Conservation (phyloP, 64 coral and sea anemone species). For the Anthopleura sola region DNA sequence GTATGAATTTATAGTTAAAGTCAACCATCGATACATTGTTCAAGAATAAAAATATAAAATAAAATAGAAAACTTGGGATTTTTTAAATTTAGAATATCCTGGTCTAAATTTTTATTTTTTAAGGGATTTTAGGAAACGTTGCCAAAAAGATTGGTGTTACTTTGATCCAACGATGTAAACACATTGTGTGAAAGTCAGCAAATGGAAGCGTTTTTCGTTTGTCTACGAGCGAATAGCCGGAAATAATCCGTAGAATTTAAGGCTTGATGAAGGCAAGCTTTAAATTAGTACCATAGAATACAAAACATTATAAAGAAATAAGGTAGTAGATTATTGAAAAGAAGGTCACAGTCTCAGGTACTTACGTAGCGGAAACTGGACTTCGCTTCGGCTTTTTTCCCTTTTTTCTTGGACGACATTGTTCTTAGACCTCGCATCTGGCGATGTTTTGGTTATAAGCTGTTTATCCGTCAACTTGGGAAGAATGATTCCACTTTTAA, state of each 20-base stretch:
- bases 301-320: not conserved
- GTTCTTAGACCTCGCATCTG: not conserved
- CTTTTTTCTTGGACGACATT: not conserved
- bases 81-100: too few relatives aligned
- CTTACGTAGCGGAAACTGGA: not conserved
- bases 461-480: not conserved
- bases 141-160: not conserved
- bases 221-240: not conserved
- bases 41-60: too few relatives aligned
- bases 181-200: not conserved
- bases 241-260: not conserved
- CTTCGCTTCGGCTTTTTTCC: not conserved
- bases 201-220: not conserved
- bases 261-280: not conserved
- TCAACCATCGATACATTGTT: too few relatives aligned
- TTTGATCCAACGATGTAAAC: not conserved
- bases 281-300: not conserved
- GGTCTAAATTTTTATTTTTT: not conserved
- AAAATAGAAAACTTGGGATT: too few relatives aligned
- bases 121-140: not conserved
- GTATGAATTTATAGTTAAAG: too few relatives aligned
- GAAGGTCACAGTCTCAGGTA: not conserved
- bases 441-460: not conserved
- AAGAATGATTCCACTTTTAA: slow-evolving; percentile 6
- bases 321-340: not conserved